Percentiles rank a stretch among this genome's conserved stretches.
Conservation (phyloP, 1,140 invertebrate species). For the Platorchestia sp. region DNA sequence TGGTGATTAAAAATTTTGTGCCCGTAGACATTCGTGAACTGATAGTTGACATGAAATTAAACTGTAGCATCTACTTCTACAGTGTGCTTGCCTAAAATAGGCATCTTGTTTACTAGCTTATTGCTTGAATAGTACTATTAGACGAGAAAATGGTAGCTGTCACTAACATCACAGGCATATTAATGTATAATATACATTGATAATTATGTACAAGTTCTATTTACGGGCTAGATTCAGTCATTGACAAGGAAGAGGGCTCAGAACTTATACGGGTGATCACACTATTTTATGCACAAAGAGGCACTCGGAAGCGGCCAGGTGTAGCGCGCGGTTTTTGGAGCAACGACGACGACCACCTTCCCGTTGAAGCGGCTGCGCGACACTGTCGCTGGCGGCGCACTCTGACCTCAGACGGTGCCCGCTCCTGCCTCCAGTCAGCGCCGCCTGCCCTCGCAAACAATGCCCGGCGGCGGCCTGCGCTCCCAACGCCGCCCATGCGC, state of each 20-base stretch:
- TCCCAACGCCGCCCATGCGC: neutral
- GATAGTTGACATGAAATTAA: neutral
- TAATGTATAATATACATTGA: neutral
- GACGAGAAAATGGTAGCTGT: neutral
- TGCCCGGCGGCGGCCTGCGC: neutral
- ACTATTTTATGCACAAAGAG: neutral
- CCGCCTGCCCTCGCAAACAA: neutral
- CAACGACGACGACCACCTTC: neutral
- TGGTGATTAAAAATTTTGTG: neutral
- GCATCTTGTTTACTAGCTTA: neutral
- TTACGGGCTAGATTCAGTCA: neutral
- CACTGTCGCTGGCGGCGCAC: neutral
- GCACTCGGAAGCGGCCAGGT: conserved; percentile 6
- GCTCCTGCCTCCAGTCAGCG: neutral
- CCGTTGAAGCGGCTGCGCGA: neutral
- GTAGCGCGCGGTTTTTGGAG: neutral
- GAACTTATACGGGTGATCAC: neutral
- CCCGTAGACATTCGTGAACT: neutral
- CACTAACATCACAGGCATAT: neutral
- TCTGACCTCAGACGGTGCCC: neutral
- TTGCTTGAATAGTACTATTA: neutral
- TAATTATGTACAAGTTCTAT: neutral
- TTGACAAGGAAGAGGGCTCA: neutral
- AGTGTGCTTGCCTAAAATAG: neutral
- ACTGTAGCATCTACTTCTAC: neutral